Evolutionary conservation across 2,888 invertebrate genomes (phyloP).

Genomic region (Dynastes grantii): DNA sequence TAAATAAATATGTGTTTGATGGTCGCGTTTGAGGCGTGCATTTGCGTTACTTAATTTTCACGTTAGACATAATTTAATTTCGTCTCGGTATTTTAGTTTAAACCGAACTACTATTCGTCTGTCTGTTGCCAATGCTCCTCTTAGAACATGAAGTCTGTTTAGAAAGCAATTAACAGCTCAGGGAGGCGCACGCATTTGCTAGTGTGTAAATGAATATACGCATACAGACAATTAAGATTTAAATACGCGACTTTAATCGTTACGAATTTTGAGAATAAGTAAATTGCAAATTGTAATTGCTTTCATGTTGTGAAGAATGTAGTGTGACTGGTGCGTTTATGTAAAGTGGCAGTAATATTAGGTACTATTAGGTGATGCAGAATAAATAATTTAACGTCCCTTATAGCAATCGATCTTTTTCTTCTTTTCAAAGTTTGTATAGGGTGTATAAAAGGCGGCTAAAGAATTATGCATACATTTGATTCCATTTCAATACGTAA

Average conservation of each 20-base stretch:
- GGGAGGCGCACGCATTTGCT: background rate
- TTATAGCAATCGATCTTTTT: too few relatives aligned
- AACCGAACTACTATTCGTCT: slow-evolving; percentile 10
- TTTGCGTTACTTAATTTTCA: slow-evolving; percentile 42
- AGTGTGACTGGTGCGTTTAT: too few relatives aligned
- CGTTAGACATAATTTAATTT: slow-evolving; percentile 42
- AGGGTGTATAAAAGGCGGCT: too few relatives aligned
- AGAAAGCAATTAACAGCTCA: slow-evolving; percentile 15
- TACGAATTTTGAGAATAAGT: background rate
- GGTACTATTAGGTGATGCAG: too few relatives aligned
- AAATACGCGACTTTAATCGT: background rate
- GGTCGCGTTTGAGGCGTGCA: slow-evolving; percentile 33
- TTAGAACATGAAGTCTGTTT: slow-evolving; percentile 24
- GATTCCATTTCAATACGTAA: too few relatives aligned
- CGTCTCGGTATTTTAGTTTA: slow-evolving; percentile 27
- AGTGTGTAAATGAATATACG: background rate
- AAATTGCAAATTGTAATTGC: background rate
- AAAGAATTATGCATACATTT: too few relatives aligned
- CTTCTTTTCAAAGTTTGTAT: too few relatives aligned
- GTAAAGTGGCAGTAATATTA: too few relatives aligned
- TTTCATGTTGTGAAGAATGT: too few relatives aligned
- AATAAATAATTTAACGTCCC: too few relatives aligned
- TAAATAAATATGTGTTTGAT: slow-evolving; percentile 37
- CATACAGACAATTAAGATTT: background rate
- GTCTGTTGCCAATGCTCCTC: slow-evolving; percentile 37